A percentile compares a stretch with the other conserved stretches of the same genome.
These are phyloP conservation scores for Erannis defoliaria DNA, from an alignment of 2,888 invertebrate genomes.

Conservation along the genomic window DNA sequence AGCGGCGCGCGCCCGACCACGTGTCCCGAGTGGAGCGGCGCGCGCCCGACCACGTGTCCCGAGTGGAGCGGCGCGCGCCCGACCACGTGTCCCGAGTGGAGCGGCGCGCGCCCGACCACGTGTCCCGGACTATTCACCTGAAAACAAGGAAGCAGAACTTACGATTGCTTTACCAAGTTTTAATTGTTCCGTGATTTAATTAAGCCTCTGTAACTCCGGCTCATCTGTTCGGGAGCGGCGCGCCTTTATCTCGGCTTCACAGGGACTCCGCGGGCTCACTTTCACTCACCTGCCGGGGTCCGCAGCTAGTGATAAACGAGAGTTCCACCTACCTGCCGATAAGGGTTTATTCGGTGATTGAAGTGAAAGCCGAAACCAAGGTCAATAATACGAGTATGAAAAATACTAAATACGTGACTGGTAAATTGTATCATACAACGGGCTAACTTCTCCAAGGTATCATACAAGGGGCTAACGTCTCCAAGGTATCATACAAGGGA, in stretches of 20 bases:
- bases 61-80: background rate
- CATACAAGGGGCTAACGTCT: too few relatives aligned
- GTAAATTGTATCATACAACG: too few relatives aligned
- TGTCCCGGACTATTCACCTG: constrained; percentile 31
- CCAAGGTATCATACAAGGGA: too few relatives aligned
- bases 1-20: too few relatives aligned
- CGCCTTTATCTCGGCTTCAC: constrained; percentile 22
- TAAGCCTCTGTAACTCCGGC: constrained; percentile 41
- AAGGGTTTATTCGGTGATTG: too few relatives aligned
- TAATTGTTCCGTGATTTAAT: constrained; percentile 49
- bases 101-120: constrained; percentile 18
- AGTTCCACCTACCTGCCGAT: too few relatives aligned
- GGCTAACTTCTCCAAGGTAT: too few relatives aligned
- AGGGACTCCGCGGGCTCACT: background rate
- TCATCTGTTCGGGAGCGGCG: constrained; percentile 36
- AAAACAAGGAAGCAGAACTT: constrained; percentile 42
- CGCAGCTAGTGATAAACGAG: background rate
- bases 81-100: background rate
- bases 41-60: too few relatives aligned
- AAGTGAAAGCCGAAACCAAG: too few relatives aligned
- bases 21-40: too few relatives aligned
- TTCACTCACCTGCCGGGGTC: background rate
- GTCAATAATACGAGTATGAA: too few relatives aligned
- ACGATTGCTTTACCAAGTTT: constrained; percentile 45
- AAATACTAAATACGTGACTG: too few relatives aligned